Base-by-base conservation (phyloP, 2,113 vertebrate genomes). In the Sardina pilchardus region DNA sequence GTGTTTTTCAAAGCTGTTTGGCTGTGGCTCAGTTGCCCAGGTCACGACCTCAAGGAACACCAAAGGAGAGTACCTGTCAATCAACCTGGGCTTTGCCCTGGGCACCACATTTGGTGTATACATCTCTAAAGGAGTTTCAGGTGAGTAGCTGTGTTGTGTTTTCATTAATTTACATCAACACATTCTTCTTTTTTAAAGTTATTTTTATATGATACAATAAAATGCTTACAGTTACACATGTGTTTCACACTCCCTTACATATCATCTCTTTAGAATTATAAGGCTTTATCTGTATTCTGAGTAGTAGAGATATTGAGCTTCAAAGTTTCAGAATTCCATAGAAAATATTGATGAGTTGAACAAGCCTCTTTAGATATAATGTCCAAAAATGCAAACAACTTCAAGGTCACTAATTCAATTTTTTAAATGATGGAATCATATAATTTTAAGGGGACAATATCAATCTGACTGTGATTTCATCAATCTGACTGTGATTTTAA, bases 71-170 rank as follows among this genome's bases (percentile, higher is more conserved):
- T 85, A 94, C 84, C 59, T 97, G 81, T 96, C 95, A 0, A 90
- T 93, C 83, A 95, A 95, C 87, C 87, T 97, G 84, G 96, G 93
- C 0, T 95, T 96, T 0, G 92, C 96, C 44, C 63, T 97, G n/a
- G 95, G 94, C 0, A 94, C 96, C 0, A 94, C 90, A 2, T 91
- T 95, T 24, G 96, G 95, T 30, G 39, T 96, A 56, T 95, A 96
- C 12, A 87, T 90, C 0, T 95, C 92, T 0, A 94, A 94, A 0
- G 97, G 96, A 0, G 92, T 98, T 53, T 98, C 97, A 83, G 96
- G 97, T 96, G 85, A 85, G 71, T 1, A 0, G 19, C 30, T 82
- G 4, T 82, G 6, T 17, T 6, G 19, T 53, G 16, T 45, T 21
- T 43, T 21, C 3, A 9, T 44, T 43, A 19, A 26, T 63, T 12